A percentile compares a stretch with the other conserved stretches of the same genome.
phyloP scores from a whole-genome alignment of 2,888 invertebrate genomes.

The Calephelis perditalis region DNA sequence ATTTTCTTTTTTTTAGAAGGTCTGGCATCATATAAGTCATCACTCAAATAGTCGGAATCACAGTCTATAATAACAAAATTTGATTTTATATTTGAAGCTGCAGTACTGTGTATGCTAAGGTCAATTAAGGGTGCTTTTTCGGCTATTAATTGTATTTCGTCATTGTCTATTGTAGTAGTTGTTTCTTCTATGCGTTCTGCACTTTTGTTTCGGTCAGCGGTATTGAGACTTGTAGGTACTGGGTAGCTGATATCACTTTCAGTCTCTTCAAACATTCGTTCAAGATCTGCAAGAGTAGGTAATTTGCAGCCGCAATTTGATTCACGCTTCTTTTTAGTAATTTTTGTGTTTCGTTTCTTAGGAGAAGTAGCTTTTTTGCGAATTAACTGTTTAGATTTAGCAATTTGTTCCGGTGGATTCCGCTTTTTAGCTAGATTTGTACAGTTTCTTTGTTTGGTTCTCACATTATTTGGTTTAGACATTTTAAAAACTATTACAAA shows the following conservation, averaged over 20 bases:
- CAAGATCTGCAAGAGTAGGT: constrained; percentile 16
- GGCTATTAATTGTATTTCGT: no score
- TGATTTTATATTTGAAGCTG: background rate
- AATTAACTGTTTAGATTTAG: background rate
- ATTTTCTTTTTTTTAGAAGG: background rate
- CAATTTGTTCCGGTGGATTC: background rate
- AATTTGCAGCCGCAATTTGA: background rate
- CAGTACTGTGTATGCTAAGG: no score
- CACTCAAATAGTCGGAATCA: constrained; percentile 1
- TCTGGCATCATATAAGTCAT: background rate
- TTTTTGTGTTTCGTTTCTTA: background rate
- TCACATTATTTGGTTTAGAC: background rate
- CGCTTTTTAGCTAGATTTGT: background rate
- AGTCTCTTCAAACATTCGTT: constrained; percentile 17
- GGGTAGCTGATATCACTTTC: background rate
- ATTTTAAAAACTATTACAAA: no score
- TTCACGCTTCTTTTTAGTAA: background rate
- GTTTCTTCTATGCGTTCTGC: no score
- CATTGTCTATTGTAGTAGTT: no score
- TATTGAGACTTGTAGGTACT: background rate
- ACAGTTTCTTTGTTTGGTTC: background rate
- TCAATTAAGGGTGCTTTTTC: no score
- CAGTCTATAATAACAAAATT: background rate
- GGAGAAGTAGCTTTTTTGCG: background rate
- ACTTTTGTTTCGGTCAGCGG: no score